Conservation (phyloP, 2,888 invertebrate genomes). For the Hypolimnas misippus region DNA sequence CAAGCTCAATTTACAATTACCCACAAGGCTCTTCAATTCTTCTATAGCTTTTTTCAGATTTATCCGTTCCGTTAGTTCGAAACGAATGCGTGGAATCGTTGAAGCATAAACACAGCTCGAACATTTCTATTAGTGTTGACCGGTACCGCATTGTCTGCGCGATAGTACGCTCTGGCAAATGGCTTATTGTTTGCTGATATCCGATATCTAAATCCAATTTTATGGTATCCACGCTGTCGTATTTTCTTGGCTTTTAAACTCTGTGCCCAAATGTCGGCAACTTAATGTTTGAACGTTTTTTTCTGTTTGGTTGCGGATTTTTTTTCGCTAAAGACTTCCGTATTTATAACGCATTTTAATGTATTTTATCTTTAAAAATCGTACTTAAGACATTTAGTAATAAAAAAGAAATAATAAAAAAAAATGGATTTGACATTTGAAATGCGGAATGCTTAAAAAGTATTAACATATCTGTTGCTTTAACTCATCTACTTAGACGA, state of each 20-base stretch:
- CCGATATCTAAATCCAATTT: constrained; percentile 40
- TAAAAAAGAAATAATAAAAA: no score
- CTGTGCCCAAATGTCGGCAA: background rate
- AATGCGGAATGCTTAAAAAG: no score
- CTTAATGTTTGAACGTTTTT: background rate
- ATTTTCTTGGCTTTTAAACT: constrained; percentile 24
- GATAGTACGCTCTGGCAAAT: constrained; percentile 46
- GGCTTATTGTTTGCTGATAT: constrained; percentile 48
- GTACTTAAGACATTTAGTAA: no score
- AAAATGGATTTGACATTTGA: no score
- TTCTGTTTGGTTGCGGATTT: background rate
- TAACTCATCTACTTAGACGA: no score
- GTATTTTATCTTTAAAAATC: no score
- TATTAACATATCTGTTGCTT: no score
- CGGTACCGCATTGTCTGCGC: constrained; percentile 38
- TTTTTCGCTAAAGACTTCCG: no score
- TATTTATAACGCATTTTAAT: no score
- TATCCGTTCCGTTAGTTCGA: background rate
- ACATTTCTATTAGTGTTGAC: constrained; percentile 45
- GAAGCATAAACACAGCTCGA: constrained; percentile 28
- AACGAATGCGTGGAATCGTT: constrained; percentile 13
- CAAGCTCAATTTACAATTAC: no score
- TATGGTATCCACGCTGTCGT: constrained; percentile 26
- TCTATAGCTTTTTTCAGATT: no score
- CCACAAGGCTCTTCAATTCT: no score